These are phyloP conservation scores for Eupeodes luniger DNA, from an alignment of 2,888 invertebrate species.

Conservation along the genomic window DNA sequence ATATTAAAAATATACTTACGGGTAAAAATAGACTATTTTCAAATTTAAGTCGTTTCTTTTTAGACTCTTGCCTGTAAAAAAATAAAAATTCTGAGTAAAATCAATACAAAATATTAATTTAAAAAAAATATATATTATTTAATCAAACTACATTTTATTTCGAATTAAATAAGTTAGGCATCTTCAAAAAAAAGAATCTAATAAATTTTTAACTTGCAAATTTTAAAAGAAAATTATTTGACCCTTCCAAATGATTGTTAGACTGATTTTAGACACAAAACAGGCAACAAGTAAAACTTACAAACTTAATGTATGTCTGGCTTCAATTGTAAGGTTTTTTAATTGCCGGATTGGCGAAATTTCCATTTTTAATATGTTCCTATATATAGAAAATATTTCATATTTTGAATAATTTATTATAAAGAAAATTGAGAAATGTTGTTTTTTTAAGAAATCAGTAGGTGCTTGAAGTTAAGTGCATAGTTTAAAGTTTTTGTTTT, in stretches of 20 bases:
- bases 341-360: conserved; percentile 42
- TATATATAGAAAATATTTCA: conserved; percentile 56
- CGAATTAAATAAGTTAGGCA: not conserved
- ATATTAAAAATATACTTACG: conserved; percentile 2
- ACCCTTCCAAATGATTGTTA: not conserved
- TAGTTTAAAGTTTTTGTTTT: too few species aligned
- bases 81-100: not conserved
- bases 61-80: conserved; percentile 29
- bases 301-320: conserved; percentile 72
- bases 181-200: not conserved
- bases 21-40: conserved; percentile 23
- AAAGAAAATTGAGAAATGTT: not conserved
- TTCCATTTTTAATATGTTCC: conserved; percentile 56
- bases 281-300: conserved; percentile 46
- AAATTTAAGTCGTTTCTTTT: conserved; percentile 17
- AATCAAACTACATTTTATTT: not conserved
- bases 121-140: not conserved
- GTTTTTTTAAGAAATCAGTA: not conserved
- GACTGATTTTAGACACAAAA: not conserved
- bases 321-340: conserved; percentile 59
- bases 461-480: too few species aligned
- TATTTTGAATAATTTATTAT: not conserved
- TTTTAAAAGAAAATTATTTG: not conserved
- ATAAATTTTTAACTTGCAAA: not conserved
- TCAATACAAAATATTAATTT: not conserved